Evolutionary conservation across 2,797 vertebrate genomes (phyloP).

Genomic region (Erithacus rubecula): DNA sequence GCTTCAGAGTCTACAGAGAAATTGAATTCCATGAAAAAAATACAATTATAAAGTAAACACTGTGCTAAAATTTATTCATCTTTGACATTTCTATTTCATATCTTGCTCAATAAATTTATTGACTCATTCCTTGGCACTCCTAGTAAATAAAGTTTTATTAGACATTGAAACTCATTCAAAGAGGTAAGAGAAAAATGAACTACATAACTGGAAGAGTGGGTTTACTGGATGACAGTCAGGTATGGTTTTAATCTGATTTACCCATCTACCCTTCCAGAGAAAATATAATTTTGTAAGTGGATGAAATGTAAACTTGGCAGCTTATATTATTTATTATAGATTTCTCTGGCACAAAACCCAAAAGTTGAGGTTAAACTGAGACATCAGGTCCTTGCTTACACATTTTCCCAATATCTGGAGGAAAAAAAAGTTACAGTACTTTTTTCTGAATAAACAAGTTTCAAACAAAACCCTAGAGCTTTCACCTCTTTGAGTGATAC

Average conservation of each 20-base stretch:
- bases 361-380: neutral
- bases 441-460: neutral
- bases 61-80: constrained; percentile 26
- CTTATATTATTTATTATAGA: neutral
- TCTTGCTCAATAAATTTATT: constrained; percentile 31
- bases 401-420: neutral
- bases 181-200: neutral
- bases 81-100: constrained; percentile 49
- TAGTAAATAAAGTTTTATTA: constrained; percentile 44
- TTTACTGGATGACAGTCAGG: neutral
- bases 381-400: neutral
- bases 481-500: neutral
- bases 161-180: constrained; percentile 18
- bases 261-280: neutral
- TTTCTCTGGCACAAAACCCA: neutral
- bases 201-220: neutral
- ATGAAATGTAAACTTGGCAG: neutral
- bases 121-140: neutral
- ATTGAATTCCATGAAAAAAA: constrained; percentile 27
- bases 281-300: constrained; percentile 7
- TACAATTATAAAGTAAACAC: constrained; percentile 37
- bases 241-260: neutral
- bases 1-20: neutral
- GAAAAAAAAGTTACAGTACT: neutral
- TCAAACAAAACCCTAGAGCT: neutral